Evolutionary conservation across 2,113 vertebrate genomes (phyloP), one percentile per base, ranked within the genome.

Genomic region (Chiloscyllium plagiosum): DNA sequence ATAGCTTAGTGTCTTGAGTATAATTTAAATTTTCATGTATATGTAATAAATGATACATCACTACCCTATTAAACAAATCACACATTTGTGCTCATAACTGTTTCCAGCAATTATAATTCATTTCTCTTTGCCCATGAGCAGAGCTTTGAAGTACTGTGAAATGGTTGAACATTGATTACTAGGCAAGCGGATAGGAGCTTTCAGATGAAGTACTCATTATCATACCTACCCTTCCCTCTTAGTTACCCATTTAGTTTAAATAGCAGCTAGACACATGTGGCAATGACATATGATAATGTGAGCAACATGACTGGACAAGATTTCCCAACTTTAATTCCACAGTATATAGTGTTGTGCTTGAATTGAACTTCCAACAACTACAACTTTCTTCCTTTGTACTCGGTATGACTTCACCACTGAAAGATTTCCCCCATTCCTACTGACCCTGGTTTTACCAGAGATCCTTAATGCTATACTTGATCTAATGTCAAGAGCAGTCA

Each of bases 41-140:
- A n/a, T 42, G 22, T 66, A 66, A 90, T 65, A 69, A 70, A 69
- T 70, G 68, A 72, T 12, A 50, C 70, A 52, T 95, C 47, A 72
- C 22, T 72, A 72, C 47, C 47, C 94, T 47, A 37, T 70, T 52
- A 72, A 72, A 12, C 1, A 52, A 52, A 72, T 50, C 61, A 52
- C 94, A 95, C 47, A 15, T 95, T 70, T 37, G 12, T 76, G 33
- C 37, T 61, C 19, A 42, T 76, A 24, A 69, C 69, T 19, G 47
- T 61, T 68, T 72, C 42, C 42, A 72, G 8, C 94, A 95, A 70
- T 10, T 95, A 33, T 72, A 95, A 95, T 76, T 95, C 69, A 95
- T 95, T 69, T 95, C 42, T 26, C 94, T 50, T 47, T 12, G 52
- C 76, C 68, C 94, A 95, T 76, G 72, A 76, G 94, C 69, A 50